Evolutionary conservation across 64 coral and sea anemone species (phyloP).

Genomic region (Montipora foliosa): DNA sequence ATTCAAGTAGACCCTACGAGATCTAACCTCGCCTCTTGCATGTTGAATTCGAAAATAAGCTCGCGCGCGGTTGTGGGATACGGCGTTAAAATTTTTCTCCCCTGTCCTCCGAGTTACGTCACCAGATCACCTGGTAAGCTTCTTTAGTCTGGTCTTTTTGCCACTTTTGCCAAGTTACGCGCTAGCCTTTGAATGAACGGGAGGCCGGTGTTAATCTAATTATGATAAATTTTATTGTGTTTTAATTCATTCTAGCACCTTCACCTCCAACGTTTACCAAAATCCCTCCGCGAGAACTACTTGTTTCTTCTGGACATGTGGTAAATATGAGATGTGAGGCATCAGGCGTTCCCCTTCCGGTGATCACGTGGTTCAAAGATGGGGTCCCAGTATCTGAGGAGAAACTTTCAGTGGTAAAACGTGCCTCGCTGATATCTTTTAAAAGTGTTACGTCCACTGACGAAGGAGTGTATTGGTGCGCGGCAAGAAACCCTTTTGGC

Average conservation of each 20-base stretch:
- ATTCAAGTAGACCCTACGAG: no score
- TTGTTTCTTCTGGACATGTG: neutral
- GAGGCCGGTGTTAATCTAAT: no score
- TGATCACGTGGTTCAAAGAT: conserved; percentile 26
- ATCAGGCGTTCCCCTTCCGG: neutral
- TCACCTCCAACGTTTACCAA: neutral
- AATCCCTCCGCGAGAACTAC: neutral
- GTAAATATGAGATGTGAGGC: neutral
- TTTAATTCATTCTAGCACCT: neutral
- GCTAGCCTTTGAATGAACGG: no score
- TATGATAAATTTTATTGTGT: no score
- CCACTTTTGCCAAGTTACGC: no score
- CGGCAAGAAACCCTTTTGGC: conserved; percentile 7
- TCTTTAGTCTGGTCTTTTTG: no score
- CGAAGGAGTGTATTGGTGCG: conserved; percentile 16
- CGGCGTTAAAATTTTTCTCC: no score
- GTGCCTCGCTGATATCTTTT: neutral
- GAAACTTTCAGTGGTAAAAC: neutral
- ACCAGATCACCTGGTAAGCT: no score
- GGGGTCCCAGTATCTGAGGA: neutral
- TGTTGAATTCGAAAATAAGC: no score
- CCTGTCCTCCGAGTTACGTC: no score
- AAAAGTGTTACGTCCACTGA: neutral
- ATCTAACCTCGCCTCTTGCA: no score
- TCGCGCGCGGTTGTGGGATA: no score